Evolutionary conservation across 1,140 invertebrate species (phyloP), one percentile per base, ranked within the genome.

Genomic region (Drosophila kanapiae): DNA sequence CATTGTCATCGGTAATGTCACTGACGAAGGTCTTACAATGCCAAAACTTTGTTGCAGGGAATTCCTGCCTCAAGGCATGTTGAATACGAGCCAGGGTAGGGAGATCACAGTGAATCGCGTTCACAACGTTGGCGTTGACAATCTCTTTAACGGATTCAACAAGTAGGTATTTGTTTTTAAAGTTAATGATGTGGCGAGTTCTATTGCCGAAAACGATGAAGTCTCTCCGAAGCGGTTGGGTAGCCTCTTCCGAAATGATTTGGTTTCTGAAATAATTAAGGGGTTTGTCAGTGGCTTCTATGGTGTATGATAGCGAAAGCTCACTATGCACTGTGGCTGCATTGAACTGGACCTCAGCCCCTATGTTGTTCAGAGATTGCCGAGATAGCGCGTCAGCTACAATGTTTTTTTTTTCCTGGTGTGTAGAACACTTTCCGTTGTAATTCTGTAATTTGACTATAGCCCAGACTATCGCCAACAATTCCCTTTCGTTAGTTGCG

Each of bases 191-290:
- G 13, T 64, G 51, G 16, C 62, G 29, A 16, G 62, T 64, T 64
- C 38, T 64, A 9, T 37, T 57, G 14, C 43, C 18, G 33, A 65
- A 65, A 7, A 65, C 18, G 2, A 57, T 29, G n/a, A 65, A 33
- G 14, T 31, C 51, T 45, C 48, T 9, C 4, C 35, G 38, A 29
- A 58, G 65, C 14, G 47, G 48, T 48, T 37, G 45, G 31, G 29
- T 18, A 27, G 10, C 45, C 33, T 74, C 58, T 56, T 80, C 35
- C 11, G 67, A 13, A 31, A 72, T 54, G 13, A 65, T 76, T 38
- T 76, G 60, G 42, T 72, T 77, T 51, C 59, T 56, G 16, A 78
- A 75, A 38, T 57, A 74, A 43, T 62, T 75, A 7, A 78, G 33
- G 3, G 57, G 75, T 38, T 68, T 78, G 14, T 78, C 75, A n/a